Conservation (phyloP, 23 tunicate species). For the Trididemnum clinides region DNA sequence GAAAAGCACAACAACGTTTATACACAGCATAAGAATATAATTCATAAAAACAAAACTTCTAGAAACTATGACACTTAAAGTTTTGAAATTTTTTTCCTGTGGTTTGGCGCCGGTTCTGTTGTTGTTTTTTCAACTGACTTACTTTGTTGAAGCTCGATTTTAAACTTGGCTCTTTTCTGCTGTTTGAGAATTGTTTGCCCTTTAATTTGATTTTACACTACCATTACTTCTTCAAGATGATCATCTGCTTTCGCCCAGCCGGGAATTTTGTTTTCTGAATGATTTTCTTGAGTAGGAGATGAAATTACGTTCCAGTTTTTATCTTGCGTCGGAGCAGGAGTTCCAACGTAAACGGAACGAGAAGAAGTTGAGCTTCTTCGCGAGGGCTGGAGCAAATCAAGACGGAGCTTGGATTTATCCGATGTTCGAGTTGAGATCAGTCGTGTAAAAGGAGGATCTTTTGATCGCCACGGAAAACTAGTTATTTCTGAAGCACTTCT, state of each 20-base stretch:
- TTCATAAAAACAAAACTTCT: too few relatives aligned
- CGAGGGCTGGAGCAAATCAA: not conserved
- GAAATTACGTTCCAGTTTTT: constrained; percentile 55
- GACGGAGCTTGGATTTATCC: not conserved
- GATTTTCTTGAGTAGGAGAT: constrained; percentile 31
- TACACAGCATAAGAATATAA: too few relatives aligned
- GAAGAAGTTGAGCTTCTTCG: not conserved
- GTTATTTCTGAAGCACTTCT: constrained; percentile 64
- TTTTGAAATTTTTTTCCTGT: too few relatives aligned
- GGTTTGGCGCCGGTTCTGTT: too few relatives aligned
- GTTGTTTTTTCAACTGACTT: too few relatives aligned
- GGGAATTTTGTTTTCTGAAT: constrained; percentile 27
- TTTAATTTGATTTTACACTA: constrained; percentile 44
- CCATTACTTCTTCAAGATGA: constrained; percentile 75
- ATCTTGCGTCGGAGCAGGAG: constrained; percentile 26
- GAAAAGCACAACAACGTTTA: too few relatives aligned
- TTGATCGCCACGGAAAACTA: not conserved
- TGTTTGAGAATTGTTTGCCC: too few relatives aligned
- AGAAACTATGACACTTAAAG: too few relatives aligned
- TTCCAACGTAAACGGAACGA: not conserved
- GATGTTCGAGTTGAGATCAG: not conserved
- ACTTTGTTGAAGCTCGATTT: too few relatives aligned
- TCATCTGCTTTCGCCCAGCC: constrained; percentile 62
- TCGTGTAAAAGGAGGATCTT: constrained; percentile 23
- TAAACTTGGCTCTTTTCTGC: too few relatives aligned